Evolutionary conservation across 2,113 vertebrate genomes (phyloP).

Genomic region (Plecotus auritus): DNA sequence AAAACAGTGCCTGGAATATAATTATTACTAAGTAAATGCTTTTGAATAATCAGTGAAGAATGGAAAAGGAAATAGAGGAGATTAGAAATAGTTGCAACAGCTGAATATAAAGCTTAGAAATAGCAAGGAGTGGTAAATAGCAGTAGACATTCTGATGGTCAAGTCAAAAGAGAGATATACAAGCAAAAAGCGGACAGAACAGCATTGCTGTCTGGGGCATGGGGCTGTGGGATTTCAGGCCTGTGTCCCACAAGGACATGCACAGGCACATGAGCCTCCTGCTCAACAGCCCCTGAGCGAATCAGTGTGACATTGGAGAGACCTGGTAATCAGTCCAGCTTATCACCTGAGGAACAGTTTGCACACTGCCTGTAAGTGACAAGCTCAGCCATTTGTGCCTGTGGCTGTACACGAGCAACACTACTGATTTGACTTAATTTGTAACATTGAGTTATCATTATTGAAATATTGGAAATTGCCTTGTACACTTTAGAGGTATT

Average conservation of each 20-base stretch:
- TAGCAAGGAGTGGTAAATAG: neutral
- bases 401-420: neutral
- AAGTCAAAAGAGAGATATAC: neutral
- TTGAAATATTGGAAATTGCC: neutral
- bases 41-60: neutral
- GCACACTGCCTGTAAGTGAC: neutral
- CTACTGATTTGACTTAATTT: neutral
- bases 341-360: neutral
- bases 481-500: neutral
- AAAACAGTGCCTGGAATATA: neutral
- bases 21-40: neutral
- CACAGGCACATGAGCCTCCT: neutral
- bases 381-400: neutral
- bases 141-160: neutral
- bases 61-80: neutral
- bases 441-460: neutral
- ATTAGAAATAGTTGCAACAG: neutral
- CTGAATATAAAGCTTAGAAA: neutral
- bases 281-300: neutral
- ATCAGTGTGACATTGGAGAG: neutral
- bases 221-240: neutral
- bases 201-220: neutral
- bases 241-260: neutral
- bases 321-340: neutral
- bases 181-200: neutral